Percentiles rank a stretch among this genome's conserved stretches.
phyloP scores from a whole-genome alignment of 2,888 invertebrate genomes.

The Pachycephus smyrnensis region DNA sequence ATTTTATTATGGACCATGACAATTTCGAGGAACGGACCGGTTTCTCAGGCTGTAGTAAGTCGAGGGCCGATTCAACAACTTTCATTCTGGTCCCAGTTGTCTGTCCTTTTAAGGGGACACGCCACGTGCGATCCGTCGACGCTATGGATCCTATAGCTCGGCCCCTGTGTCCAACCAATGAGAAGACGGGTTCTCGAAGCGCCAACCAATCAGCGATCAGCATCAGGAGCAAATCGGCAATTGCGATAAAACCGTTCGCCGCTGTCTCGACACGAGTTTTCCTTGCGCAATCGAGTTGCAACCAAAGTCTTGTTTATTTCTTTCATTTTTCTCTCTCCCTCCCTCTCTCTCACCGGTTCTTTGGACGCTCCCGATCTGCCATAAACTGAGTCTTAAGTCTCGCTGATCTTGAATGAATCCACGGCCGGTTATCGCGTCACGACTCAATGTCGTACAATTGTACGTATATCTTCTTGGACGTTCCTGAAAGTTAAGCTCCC shows the following conservation, averaged over 20 bases:
- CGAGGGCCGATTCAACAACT: constrained; percentile 19
- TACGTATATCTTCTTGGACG: background rate
- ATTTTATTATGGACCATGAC: background rate
- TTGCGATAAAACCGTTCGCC: background rate
- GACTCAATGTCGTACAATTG: background rate
- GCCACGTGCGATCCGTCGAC: constrained; percentile 20
- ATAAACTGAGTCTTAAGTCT: background rate
- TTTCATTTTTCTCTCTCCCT: background rate
- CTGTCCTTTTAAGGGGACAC: constrained; percentile 44
- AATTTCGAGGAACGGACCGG: background rate
- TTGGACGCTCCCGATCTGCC: background rate
- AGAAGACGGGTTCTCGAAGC: background rate
- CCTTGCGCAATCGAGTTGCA: constrained; percentile 5
- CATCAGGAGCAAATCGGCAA: background rate
- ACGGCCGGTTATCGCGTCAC: background rate
- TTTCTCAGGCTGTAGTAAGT: background rate
- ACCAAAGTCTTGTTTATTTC: background rate
- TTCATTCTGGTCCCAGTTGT: constrained; percentile 36
- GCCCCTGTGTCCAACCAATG: background rate
- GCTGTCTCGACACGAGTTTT: background rate
- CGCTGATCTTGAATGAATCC: background rate
- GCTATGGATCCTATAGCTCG: background rate
- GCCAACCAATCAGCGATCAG: background rate
- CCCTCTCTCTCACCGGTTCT: background rate
- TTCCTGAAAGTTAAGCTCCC: background rate